phyloP scores from a whole-genome alignment of 23 tunicate genomes.

The Ciona savignyi region DNA sequence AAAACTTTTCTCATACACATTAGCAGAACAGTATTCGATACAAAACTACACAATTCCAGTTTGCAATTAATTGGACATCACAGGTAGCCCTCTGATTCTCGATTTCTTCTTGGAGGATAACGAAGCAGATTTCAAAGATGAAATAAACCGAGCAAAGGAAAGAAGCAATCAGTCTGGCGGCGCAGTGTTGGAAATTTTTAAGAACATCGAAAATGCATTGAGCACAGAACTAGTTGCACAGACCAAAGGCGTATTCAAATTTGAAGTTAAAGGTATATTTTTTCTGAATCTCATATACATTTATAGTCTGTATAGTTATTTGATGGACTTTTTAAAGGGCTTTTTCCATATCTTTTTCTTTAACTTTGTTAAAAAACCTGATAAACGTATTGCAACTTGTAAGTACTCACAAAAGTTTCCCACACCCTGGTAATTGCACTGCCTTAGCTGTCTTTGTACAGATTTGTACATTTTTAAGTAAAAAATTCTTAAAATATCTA shows the following conservation, averaged over 20 bases:
- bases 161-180: background rate
- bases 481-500: background rate
- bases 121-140: slow-evolving; percentile 42
- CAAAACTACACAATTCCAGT: too few species aligned
- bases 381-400: too few species aligned
- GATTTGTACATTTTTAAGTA: background rate
- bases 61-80: background rate
- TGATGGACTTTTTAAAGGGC: too few species aligned
- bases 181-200: slow-evolving; percentile 34
- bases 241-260: slow-evolving; percentile 77
- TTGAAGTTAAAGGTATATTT: slow-evolving; percentile 42
- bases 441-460: background rate
- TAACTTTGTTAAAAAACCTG: too few species aligned
- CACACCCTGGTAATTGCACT: too few species aligned
- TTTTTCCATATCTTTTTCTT: too few species aligned
- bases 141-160: background rate
- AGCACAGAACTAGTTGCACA: slow-evolving; percentile 42
- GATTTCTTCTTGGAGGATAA: slow-evolving; percentile 84
- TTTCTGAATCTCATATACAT: background rate
- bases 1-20: too few species aligned
- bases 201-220: slow-evolving; percentile 42
- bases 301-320: slow-evolving; percentile 8
- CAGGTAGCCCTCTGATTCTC: slow-evolving; percentile 58
- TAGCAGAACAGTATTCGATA: too few species aligned
- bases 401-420: too few species aligned